Percentiles rank a stretch among this genome's conserved stretches.
Evolutionary conservation across 1,140 invertebrate genomes (phyloP).

Genomic region (Pectinophora gossypiella): DNA sequence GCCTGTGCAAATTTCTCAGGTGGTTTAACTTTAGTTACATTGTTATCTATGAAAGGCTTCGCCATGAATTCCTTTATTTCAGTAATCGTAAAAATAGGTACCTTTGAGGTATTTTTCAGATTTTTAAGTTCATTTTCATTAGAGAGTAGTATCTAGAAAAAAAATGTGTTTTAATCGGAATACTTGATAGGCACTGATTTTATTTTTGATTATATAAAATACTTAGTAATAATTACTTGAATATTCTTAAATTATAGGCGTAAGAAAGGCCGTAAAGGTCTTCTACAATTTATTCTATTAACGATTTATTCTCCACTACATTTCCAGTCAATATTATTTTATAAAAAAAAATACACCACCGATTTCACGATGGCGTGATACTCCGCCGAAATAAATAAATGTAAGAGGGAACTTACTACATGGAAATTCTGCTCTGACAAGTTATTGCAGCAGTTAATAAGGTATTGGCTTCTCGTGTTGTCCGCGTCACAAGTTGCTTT

Average conservation of each 20-base stretch:
- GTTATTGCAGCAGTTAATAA: conserved; percentile 17
- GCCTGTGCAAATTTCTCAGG: background rate
- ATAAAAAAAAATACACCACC: too few species aligned
- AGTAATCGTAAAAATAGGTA: conserved; percentile 28
- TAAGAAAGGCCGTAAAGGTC: too few species aligned
- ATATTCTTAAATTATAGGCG: too few species aligned
- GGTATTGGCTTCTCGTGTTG: background rate
- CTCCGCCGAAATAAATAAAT: too few species aligned
- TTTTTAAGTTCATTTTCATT: conserved; percentile 29
- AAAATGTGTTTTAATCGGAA: too few species aligned
- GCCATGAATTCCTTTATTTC: conserved; percentile 28
- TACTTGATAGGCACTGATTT: too few species aligned
- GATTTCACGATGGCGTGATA: too few species aligned
- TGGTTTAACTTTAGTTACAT: background rate
- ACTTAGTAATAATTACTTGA: too few species aligned
- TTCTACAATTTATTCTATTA: too few species aligned
- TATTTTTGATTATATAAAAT: too few species aligned
- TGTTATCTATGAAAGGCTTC: background rate
- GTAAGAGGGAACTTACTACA: conserved; percentile 26
- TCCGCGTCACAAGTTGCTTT: background rate
- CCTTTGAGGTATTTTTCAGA: conserved; percentile 12
- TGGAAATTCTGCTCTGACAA: conserved; percentile 24
- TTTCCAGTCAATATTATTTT: too few species aligned
- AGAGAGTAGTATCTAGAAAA: conserved; percentile 34
- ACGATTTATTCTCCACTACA: too few species aligned